phyloP scores from a whole-genome alignment of 2,888 invertebrate species.

The Polyploca ridens region DNA sequence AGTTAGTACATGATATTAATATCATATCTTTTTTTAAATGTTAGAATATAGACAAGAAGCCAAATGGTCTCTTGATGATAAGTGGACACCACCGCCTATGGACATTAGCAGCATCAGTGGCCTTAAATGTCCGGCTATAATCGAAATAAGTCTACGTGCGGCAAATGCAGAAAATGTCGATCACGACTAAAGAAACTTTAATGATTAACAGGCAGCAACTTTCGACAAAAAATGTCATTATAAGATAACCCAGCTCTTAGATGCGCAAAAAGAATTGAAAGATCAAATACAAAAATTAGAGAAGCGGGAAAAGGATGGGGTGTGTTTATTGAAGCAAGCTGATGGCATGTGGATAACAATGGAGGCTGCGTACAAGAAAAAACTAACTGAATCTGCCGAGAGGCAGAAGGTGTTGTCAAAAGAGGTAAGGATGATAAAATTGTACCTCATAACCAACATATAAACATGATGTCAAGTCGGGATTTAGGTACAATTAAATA shows the following conservation, averaged over 20 bases:
- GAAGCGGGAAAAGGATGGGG: conserved; percentile 82
- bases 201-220: conserved; percentile 59
- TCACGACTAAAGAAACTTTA: not conserved
- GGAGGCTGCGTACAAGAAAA: conserved; percentile 76
- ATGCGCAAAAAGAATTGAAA: conserved; percentile 79
- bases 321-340: conserved; percentile 80
- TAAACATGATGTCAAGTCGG: no score
- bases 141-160: no score
- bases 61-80: no score
- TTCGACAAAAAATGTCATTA: conserved; percentile 61
- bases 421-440: conserved; percentile 44
- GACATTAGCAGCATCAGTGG: no score
- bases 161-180: not conserved
- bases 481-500: no score
- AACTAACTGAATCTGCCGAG: conserved; percentile 57
- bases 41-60: no score
- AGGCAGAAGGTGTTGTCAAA: conserved; percentile 55
- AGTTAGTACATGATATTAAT: conserved; percentile 14
- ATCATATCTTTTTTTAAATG: no score
- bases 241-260: conserved; percentile 78
- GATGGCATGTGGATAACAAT: conserved; percentile 84
- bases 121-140: no score
- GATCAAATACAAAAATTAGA: conserved; percentile 84
- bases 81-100: no score
- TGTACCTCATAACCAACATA: no score